Evolutionary conservation across 2,113 vertebrate genomes (phyloP), one percentile per base, ranked within the genome.

Genomic region (Cryptomyrus ogoouensis): DNA sequence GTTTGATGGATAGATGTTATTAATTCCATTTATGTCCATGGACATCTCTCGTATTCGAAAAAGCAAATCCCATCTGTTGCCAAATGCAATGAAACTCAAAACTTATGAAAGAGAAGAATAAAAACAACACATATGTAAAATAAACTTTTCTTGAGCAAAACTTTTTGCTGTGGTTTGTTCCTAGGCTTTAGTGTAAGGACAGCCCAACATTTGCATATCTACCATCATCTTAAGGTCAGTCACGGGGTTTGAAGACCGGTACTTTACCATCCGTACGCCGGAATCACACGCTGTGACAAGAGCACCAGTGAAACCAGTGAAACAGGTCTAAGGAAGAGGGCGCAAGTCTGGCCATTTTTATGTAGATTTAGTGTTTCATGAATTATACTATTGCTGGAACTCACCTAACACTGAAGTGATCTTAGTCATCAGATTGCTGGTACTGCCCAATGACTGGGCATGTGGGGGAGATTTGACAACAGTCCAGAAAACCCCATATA

Each of bases 1-100:
- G 92, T 93, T 93, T 91, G 92, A 94, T 92, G 91, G 92, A 92
- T 92, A 89, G 88, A 91, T 89, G 92, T 93, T 94, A 94, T 94
- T 94, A 91, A 91, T 84, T 93, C 91, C 52, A 27, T 91, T 93
- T 66, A 89, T 62, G 92, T 50, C 50, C 90, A 88, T 91, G 87
- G 56, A 90, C 91, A 87, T 88, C 49, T 70, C 24, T 70, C n/a
- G 42, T 89, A 74, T 70, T 85, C 70, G 24, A 24, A 44, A 53
- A 70, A 17, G 31, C 39, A 88, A 66, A 89, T 91, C 66, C 86
- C 52, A 88, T 84, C 90, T 86, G 58, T 50, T 53, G 74, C 77
- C 58, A 83, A 89, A 91, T 42, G 74, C 21, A 89, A 70, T 27
- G 52, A 56, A 84, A 27, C 9, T 27, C 66, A 50, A 80, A 42